Percentiles rank a stretch among this genome's conserved stretches.
These are phyloP conservation scores for Saimiri boliviensis DNA, from an alignment of 2,113 vertebrate genomes.

Conservation along the genomic window DNA sequence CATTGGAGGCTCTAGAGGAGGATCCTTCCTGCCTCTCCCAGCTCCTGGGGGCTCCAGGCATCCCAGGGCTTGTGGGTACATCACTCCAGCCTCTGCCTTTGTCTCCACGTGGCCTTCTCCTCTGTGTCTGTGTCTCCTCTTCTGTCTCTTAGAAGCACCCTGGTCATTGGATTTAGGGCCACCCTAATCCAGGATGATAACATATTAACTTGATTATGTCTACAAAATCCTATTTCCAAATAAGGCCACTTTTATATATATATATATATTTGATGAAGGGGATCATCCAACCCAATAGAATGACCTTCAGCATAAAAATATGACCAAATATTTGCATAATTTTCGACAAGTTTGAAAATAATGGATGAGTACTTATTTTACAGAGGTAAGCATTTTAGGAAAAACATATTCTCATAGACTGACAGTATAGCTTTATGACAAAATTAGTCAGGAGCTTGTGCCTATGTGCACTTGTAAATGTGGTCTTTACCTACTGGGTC, in stretches of 20 bases:
- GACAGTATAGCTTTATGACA: no score
- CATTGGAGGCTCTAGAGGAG: rapidly evolving
- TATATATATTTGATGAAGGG: no score
- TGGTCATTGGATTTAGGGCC: background rate
- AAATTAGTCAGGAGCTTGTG: no score
- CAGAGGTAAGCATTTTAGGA: background rate
- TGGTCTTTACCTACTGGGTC: rapidly evolving
- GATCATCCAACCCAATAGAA: background rate
- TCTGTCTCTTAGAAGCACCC: background rate
- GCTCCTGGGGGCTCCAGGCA: background rate
- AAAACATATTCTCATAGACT: no score
- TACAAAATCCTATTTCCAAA: background rate
- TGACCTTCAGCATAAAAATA: background rate
- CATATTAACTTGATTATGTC: background rate
- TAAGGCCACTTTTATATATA: background rate
- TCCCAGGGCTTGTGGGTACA: rapidly evolving
- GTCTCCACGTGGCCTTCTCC: background rate
- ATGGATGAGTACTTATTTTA: rapidly evolving
- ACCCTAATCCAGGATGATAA: rapidly evolving
- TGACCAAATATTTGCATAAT: background rate
- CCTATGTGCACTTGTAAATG: rapidly evolving
- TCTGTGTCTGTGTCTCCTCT: no score
- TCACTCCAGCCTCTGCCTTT: no score
- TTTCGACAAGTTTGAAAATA: no score
- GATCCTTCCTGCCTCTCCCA: background rate